phyloP scores from a whole-genome alignment of 1,140 invertebrate genomes.

The Temnothorax curvispinosus region DNA sequence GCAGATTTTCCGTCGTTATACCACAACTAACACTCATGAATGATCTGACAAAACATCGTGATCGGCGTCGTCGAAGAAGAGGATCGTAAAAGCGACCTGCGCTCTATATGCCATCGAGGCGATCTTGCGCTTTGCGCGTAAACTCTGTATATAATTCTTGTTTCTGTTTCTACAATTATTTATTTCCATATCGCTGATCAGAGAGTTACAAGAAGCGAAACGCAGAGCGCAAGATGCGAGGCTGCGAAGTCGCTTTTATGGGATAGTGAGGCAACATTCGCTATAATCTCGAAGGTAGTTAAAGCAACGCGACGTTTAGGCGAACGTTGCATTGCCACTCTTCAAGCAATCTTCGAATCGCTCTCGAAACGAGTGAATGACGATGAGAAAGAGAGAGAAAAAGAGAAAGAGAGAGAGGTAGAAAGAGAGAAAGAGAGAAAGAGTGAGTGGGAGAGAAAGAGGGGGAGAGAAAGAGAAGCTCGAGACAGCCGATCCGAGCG shows the following conservation, averaged over 20 bases:
- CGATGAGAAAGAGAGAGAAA: slow-evolving; percentile 36
- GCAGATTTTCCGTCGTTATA: slow-evolving; percentile 73
- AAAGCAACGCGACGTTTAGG: slow-evolving; percentile 42
- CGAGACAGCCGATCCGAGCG: slow-evolving; percentile 55
- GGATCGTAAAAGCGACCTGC: slow-evolving; percentile 10
- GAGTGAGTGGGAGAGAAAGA: not conserved
- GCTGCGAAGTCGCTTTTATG: slow-evolving; percentile 26
- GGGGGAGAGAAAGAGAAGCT: not conserved
- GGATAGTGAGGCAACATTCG: not conserved
- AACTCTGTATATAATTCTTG: not conserved
- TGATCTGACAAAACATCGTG: slow-evolving; percentile 81
- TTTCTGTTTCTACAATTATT: not conserved
- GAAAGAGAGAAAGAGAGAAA: not conserved
- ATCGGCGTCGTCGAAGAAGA: slow-evolving; percentile 54
- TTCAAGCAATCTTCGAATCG: slow-evolving; percentile 57
- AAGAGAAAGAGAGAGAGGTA: not conserved
- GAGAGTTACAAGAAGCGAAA: not conserved
- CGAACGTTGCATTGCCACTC: slow-evolving; percentile 38
- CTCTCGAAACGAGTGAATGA: slow-evolving; percentile 48
- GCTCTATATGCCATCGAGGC: slow-evolving; percentile 17
- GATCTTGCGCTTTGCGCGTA: slow-evolving; percentile 13
- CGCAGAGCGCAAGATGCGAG: slow-evolving; percentile 25
- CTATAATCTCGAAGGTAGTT: slow-evolving; percentile 33
- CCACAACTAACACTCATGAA: slow-evolving; percentile 82
- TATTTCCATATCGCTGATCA: not conserved